A percentile compares a stretch with the other conserved stretches of the same genome.
Evolutionary conservation across 2,797 vertebrate genomes (phyloP).

Genomic region (Xerus rutilus): DNA sequence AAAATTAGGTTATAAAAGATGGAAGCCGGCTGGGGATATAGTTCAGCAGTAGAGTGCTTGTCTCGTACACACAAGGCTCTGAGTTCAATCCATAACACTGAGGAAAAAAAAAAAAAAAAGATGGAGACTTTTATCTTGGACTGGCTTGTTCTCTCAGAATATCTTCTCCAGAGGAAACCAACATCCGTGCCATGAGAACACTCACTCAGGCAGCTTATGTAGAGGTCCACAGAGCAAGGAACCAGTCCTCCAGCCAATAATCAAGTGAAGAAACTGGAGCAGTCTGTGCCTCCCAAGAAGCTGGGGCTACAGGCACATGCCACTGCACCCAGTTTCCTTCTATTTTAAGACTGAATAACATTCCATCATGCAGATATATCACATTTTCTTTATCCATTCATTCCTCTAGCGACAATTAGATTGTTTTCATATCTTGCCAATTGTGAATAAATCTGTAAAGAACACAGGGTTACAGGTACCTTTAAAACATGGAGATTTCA

Average conservation of each 20-base stretch:
- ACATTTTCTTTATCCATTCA: not conserved
- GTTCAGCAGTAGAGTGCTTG: too few species aligned
- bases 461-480: not conserved
- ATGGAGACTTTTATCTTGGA: not conserved
- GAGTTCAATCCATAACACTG: too few species aligned
- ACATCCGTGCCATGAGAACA: not conserved
- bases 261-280: not conserved
- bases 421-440: not conserved
- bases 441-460: not conserved
- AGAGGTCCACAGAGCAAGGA: not conserved
- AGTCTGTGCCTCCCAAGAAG: not conserved
- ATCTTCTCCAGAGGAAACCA: not conserved
- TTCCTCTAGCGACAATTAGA: not conserved
- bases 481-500: not conserved
- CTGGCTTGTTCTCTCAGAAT: not conserved
- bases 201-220: not conserved
- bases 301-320: not conserved
- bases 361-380: not conserved
- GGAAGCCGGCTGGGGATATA: too few species aligned
- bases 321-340: not conserved
- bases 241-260: not conserved
- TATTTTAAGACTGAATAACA: not conserved
- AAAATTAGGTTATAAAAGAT: not conserved
- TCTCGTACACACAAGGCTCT: too few species aligned
- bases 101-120: not conserved